Evolutionary conservation across 1,140 invertebrate species (phyloP), one percentile per base, ranked within the genome.

Genomic region (Drosophila arawakana): DNA sequence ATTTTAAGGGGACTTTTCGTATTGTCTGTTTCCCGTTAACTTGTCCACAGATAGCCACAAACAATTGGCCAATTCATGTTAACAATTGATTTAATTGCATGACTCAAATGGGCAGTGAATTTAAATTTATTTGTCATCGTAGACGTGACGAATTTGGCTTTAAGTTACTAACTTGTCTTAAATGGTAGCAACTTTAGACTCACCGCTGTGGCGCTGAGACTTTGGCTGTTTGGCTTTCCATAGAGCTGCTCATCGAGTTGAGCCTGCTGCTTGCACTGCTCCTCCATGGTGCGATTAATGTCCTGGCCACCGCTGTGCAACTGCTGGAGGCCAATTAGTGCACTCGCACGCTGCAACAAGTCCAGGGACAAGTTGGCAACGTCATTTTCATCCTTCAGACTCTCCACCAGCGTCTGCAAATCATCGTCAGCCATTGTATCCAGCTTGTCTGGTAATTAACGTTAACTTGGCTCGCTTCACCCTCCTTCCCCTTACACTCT

Each of bases 301-400:
- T 65, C 54, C 15, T 41, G 50, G 55, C 49, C 71, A 63, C 62
- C 62, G 35, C 78, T 81, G 62, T 70, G 72, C 21, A 67, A 59
- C 73, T 75, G 81, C 34, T 86, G 83, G 76, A 49, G 55, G 76
- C 81, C 85, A 81, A 91, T 81, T 78, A 81, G 71, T 60, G 78
- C 74, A 46, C 78, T 89, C 15, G 89, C 88, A n/a, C 75, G 72
- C 55, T 91, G 70, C 46, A 91, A 62, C 79, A 85, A 82, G 58
- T 91, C 89, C 58, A 89, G 50, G 52, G 89, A 91, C 61, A 89
- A 89, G 76, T 89, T 91, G 30, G 88, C 80, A 69, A 91, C 78
- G 43, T 73, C 73, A 62, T 76, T 82, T 49, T 71, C 78, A 57
- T 72, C 76, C 39, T 76, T 71, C 68, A 91, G 73, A 54, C 81